Percentiles rank a stretch among this genome's conserved stretches.
Evolutionary conservation across 2,797 vertebrate genomes (phyloP).

Genomic region (Xerus rutilus): DNA sequence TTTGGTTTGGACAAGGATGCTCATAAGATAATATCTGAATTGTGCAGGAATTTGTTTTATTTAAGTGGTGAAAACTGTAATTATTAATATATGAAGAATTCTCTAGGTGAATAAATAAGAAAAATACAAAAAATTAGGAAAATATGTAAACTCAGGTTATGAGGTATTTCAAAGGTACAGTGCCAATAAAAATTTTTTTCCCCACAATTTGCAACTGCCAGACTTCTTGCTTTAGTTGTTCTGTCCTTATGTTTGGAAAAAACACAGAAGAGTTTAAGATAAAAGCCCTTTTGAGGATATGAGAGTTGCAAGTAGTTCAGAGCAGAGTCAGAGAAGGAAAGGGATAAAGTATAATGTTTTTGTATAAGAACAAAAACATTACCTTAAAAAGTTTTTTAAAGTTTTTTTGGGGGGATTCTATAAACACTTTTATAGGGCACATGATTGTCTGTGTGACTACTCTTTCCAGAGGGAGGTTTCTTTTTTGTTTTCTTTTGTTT

Average conservation of each 20-base stretch:
- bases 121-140: constrained; percentile 84
- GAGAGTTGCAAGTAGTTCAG: constrained; percentile 71
- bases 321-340: constrained; percentile 80
- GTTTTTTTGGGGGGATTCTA: not conserved
- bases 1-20: constrained; percentile 50
- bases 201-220: constrained; percentile 69
- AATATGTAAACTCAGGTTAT: constrained; percentile 86
- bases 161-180: constrained; percentile 89
- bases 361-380: constrained; percentile 62
- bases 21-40: constrained; percentile 62
- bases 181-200: constrained; percentile 76
- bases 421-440: constrained; percentile 63
- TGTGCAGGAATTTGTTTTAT: constrained; percentile 72
- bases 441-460: constrained; percentile 67
- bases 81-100: constrained; percentile 74
- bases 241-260: constrained; percentile 63
- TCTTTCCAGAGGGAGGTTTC: constrained; percentile 66
- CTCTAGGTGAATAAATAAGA: constrained; percentile 85
- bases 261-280: constrained; percentile 76
- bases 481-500: not conserved
- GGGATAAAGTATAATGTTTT: constrained; percentile 76
- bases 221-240: constrained; percentile 72
- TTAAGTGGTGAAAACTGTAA: constrained; percentile 71
- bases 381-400: constrained; percentile 51
- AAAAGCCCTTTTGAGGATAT: constrained; percentile 80